phyloP scores from a whole-genome alignment of 1,140 invertebrate genomes.

The Eumeta japonica region DNA sequence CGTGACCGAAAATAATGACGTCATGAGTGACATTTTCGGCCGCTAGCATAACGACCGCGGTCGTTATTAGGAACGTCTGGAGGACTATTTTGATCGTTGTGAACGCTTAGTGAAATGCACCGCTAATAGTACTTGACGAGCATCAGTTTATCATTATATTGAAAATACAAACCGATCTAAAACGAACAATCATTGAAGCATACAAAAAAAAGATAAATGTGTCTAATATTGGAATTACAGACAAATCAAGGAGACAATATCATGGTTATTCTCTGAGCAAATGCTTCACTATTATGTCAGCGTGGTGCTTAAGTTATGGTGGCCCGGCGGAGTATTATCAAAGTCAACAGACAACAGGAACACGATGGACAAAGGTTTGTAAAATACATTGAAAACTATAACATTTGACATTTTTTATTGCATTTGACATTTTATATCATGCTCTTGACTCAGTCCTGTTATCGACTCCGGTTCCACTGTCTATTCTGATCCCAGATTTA shows the following conservation, averaged over 20 bases:
- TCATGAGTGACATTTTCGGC: no score
- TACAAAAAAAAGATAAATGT: background rate
- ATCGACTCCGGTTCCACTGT: no score
- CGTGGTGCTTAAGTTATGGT: constrained; percentile 81
- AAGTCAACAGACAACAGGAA: constrained; percentile 59
- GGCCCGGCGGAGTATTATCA: constrained; percentile 77
- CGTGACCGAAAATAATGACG: no score
- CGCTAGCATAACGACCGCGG: no score
- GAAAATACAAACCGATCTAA: constrained; percentile 2
- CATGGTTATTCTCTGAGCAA: constrained; percentile 84
- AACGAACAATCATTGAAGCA: no score
- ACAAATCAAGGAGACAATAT: constrained; percentile 84
- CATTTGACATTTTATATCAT: background rate
- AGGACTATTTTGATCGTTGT: no score
- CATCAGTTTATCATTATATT: no score
- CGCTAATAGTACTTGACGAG: no score
- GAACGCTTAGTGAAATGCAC: no score
- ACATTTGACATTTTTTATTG: background rate
- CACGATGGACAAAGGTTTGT: constrained; percentile 66
- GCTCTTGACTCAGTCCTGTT: background rate
- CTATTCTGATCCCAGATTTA: no score
- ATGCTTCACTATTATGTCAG: constrained; percentile 88
- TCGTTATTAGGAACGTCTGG: no score
- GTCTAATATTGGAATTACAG: constrained; percentile 46
- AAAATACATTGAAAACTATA: background rate